Percentiles rank a stretch among this genome's conserved stretches.
Evolutionary conservation across 53 echinoderm and acorn worm genomes (phyloP).

Genomic region (Echinarachnius parma): DNA sequence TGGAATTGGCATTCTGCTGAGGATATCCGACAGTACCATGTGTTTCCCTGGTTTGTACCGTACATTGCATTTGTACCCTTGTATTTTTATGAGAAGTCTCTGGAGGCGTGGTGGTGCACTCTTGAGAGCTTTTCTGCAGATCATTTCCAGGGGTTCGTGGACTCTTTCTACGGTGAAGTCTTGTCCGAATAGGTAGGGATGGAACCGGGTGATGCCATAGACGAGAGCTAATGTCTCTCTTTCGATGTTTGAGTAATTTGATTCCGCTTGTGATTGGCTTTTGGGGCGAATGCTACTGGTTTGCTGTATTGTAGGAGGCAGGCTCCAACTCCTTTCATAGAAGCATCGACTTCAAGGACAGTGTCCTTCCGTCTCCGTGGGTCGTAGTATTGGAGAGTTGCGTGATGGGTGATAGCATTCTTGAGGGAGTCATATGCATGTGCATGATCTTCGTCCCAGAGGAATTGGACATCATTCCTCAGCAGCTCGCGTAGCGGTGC

Average conservation of each 20-base stretch:
- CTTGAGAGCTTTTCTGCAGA: constrained; percentile 35
- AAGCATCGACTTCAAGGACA: no score
- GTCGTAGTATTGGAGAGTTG: constrained; percentile 35
- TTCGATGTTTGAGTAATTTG: no score
- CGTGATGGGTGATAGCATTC: constrained; percentile 15
- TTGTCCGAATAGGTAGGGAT: constrained; percentile 52
- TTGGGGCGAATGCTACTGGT: constrained; percentile 48
- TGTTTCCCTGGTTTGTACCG: constrained; percentile 31
- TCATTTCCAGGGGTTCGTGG: constrained; percentile 50
- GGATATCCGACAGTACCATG: constrained; percentile 36
- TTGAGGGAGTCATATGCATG: constrained; percentile 4
- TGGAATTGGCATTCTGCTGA: constrained; percentile 40
- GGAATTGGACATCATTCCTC: constrained; percentile 36
- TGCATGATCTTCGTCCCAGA: constrained; percentile 46
- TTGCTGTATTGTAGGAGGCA: constrained; percentile 49
- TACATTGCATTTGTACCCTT: constrained; percentile 34
- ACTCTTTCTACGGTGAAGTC: constrained; percentile 30
- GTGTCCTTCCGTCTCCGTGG: constrained; percentile 41
- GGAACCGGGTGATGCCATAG: constrained; percentile 39
- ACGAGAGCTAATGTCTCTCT: no score
- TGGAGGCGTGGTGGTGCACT: constrained; percentile 51
- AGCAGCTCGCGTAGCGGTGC: constrained; percentile 42
- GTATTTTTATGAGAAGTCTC: constrained; percentile 33
- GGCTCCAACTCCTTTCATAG: no score
- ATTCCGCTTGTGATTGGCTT: constrained; percentile 43